These are phyloP conservation scores for Parotia lawesii DNA, from an alignment of 2,113 vertebrate genomes.

Conservation along the genomic window DNA sequence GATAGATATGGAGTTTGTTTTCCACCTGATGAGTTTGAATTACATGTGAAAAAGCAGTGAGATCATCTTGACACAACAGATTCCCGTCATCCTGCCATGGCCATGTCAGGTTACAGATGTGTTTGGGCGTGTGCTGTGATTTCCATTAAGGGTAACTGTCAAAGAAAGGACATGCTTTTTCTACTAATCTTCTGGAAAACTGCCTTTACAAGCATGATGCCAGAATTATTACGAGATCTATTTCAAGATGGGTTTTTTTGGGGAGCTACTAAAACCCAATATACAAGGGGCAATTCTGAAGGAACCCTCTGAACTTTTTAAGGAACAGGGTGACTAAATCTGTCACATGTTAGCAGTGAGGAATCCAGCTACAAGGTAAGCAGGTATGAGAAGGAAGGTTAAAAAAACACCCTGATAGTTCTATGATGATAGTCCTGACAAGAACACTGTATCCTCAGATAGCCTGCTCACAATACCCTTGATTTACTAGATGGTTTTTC, in stretches of 20 bases:
- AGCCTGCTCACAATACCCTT: not conserved
- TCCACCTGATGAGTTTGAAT: not conserved
- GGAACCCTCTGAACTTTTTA: not conserved
- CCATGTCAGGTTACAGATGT: not conserved
- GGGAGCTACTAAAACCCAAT: not conserved
- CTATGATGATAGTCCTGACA: not conserved
- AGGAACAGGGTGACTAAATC: not conserved
- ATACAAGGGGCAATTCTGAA: not conserved
- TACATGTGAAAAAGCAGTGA: not conserved
- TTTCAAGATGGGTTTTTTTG: not conserved
- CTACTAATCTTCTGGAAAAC: not conserved
- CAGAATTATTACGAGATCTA: not conserved
- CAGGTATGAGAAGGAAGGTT: not conserved
- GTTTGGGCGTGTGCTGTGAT: not conserved
- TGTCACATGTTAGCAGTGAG: not conserved
- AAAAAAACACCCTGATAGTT: not conserved
- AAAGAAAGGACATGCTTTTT: not conserved
- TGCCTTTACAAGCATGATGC: not conserved
- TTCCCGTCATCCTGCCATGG: not conserved
- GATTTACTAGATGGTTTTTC: not conserved
- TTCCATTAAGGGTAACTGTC: not conserved
- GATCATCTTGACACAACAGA: not conserved
- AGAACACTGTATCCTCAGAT: not conserved
- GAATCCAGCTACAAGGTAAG: not conserved
- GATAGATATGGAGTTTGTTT: not conserved